Conservation (phyloP, 2,797 vertebrate genomes). For the Eidolon dupreanum region DNA sequence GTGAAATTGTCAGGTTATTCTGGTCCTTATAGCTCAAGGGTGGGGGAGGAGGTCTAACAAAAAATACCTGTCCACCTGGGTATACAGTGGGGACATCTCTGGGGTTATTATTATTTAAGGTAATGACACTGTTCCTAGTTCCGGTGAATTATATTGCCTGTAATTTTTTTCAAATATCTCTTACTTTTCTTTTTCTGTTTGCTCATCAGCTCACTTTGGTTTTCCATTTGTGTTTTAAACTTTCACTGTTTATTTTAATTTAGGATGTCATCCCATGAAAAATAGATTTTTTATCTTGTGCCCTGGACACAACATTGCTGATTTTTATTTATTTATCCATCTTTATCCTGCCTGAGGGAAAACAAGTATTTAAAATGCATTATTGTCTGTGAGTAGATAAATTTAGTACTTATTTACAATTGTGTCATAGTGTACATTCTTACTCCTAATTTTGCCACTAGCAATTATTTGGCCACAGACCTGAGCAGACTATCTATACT, state of each 20-base stretch:
- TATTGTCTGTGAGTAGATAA: conserved; percentile 57
- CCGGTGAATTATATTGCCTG: neutral
- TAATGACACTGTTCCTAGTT: neutral
- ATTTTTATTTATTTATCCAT: conserved; percentile 71
- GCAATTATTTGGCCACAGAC: conserved; percentile 16
- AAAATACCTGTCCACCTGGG: neutral
- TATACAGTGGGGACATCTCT: neutral
- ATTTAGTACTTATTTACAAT: conserved; percentile 55
- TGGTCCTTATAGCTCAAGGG: neutral
- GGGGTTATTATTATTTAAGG: neutral
- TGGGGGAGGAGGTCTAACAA: neutral
- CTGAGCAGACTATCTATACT: neutral
- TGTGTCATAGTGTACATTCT: neutral
- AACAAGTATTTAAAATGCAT: conserved; percentile 65
- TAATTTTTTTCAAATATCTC: neutral
- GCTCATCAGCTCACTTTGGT: conserved; percentile 20
- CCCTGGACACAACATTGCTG: conserved; percentile 3
- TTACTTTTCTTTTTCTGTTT: conserved; percentile 6
- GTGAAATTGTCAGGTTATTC: neutral
- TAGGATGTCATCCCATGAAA: conserved; percentile 56
- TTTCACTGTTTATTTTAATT: conserved; percentile 71
- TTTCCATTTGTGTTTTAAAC: conserved; percentile 61
- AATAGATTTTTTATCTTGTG: conserved; percentile 52
- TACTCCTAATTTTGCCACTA: conserved; percentile 33
- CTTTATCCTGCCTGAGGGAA: conserved; percentile 68